Conservation (phyloP, 2,888 invertebrate genomes). For the Cerastoderma edule region DNA sequence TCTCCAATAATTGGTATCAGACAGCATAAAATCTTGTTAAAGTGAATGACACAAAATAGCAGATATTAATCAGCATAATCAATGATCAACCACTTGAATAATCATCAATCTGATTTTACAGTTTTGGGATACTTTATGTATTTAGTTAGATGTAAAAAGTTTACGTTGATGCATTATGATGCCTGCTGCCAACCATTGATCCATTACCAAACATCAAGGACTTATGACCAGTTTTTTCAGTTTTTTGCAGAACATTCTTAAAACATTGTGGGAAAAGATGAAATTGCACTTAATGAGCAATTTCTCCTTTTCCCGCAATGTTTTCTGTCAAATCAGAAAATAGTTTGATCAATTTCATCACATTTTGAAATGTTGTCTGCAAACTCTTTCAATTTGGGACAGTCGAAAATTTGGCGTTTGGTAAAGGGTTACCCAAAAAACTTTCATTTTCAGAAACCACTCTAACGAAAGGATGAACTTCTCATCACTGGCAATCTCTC, state of each 20-base stretch:
- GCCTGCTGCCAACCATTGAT: background rate
- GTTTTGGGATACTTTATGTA: no score
- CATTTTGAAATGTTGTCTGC: background rate
- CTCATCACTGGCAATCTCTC: background rate
- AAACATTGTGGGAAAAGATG: slow-evolving; percentile 3
- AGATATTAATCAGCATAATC: no score
- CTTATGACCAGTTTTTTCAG: background rate
- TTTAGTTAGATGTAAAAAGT: no score
- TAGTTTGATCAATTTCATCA: background rate
- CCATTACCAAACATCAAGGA: background rate
- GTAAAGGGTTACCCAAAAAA: background rate
- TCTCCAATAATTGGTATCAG: no score
- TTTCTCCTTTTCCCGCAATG: background rate
- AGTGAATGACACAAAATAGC: no score
- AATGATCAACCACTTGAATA: no score
- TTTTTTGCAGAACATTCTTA: background rate
- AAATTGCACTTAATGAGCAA: slow-evolving; percentile 4
- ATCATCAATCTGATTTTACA: no score
- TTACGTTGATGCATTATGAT: no score
- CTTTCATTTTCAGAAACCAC: background rate
- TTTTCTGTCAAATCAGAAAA: background rate
- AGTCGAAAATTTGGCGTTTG: background rate
- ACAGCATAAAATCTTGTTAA: no score
- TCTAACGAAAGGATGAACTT: background rate
- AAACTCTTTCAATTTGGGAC: background rate